These are phyloP conservation scores for Entomobrya proxima DNA, from an alignment of 2,888 invertebrate genomes.

Conservation along the genomic window DNA sequence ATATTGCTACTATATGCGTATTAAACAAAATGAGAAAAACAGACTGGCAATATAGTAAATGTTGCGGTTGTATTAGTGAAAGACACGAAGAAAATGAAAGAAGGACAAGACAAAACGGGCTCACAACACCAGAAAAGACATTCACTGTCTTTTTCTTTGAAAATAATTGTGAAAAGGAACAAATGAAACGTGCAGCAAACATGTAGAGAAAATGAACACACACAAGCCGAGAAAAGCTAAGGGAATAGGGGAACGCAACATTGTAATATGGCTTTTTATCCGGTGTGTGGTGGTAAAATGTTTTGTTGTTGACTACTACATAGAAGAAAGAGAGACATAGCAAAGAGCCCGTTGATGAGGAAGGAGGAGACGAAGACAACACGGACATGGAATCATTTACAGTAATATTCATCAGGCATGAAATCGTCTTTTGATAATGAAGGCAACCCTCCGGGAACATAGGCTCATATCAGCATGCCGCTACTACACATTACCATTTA, in stretches of 20 bases:
- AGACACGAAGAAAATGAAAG: slow-evolving; percentile 10
- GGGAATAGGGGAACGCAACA: slow-evolving; percentile 9
- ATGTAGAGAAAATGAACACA: slow-evolving; percentile 51
- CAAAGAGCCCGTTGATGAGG: slow-evolving; percentile 28
- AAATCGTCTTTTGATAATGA: slow-evolving; percentile 72
- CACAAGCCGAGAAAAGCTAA: background rate
- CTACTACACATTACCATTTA: background rate
- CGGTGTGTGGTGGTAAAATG: background rate
- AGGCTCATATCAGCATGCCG: slow-evolving; percentile 36
- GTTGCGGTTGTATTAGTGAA: background rate
- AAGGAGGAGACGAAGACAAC: slow-evolving; percentile 41
- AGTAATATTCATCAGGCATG: slow-evolving; percentile 72
- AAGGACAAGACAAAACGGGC: slow-evolving; percentile 13
- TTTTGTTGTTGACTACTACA: slow-evolving; percentile 2
- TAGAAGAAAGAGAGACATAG: background rate
- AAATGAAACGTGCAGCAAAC: slow-evolving; percentile 59
- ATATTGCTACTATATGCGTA: too few species aligned
- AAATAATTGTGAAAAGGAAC: slow-evolving; percentile 58
- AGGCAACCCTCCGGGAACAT: slow-evolving; percentile 66
- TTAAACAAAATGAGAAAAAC: background rate
- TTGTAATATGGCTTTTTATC: background rate
- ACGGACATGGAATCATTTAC: slow-evolving; percentile 61
- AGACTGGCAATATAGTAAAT: background rate
- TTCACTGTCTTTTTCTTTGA: slow-evolving; percentile 35
- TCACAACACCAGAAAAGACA: background rate